Evolutionary conservation across 2,888 invertebrate genomes (phyloP), one percentile per base, ranked within the genome.

Genomic region (Sussaba pulchella): DNA sequence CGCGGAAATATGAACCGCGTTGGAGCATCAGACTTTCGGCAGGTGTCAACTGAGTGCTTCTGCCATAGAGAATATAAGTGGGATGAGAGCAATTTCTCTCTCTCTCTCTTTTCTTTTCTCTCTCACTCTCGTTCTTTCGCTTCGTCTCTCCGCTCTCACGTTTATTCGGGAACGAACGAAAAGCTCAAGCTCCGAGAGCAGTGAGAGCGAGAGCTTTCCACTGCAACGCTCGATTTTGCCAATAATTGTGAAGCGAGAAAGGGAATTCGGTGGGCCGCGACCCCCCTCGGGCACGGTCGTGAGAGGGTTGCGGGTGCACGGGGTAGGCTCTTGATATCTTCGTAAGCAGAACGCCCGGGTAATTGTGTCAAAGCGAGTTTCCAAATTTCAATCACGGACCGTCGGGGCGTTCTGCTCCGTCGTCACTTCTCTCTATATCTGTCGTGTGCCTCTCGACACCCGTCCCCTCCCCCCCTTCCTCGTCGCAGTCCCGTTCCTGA

Each of bases 301-400:
- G 57, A 75, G 67, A 19, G 52, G 72, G 57, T 52, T 52, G 63
- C 59, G 54, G 66, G 64, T 64, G 47, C 6, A 6, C 31, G 82
- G 82, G 82, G 82, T n/a, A 85, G 66, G 81, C 80, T 86, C 89
- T 88, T 87, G 70, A 81, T 79, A 81, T 86, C 84, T 85, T 85
- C 78, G 83, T 82, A 26, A 83, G 83, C 82, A 86, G 87, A 86
- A 88, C 84, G 82, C 78, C 82, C 87, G 85, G 84, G 88, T 92
- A 92, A 92, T 92, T 92, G 92, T 90, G 90, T 91, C 92, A 92
- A 92, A 92, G 92, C 87, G 88, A 89, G 88, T 91, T 89, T 88
- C 89, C 87, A 90, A 91, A 92, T 92, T 92, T 91, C 92, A 92
- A 92, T 92, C 91, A 91, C 85, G 84, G 81, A 81, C 78, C 82